Evolutionary conservation across 53 echinoderm and acorn worm species (phyloP).

Genomic region (Henricia sp.): DNA sequence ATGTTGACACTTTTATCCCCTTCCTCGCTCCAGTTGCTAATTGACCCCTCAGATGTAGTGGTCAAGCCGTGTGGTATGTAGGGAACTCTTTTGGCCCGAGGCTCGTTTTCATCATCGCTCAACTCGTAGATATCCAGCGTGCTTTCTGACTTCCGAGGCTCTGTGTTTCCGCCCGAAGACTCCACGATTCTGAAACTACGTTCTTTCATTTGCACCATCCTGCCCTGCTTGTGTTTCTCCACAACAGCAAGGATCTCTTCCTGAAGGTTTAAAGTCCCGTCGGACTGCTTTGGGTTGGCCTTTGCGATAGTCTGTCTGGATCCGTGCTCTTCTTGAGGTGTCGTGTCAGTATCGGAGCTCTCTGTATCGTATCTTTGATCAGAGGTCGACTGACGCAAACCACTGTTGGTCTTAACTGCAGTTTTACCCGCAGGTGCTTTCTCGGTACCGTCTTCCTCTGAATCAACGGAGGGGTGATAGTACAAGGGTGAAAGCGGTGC

Average conservation of each 20-base stretch:
- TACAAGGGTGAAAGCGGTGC: constrained; percentile 37
- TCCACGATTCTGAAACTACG: not conserved
- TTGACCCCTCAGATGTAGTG: constrained; percentile 2
- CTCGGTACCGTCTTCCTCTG: not conserved
- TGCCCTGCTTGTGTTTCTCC: constrained; percentile 52
- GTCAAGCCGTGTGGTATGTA: not conserved
- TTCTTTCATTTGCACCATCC: constrained; percentile 32
- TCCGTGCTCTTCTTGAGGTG: not conserved
- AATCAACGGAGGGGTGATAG: constrained; percentile 8
- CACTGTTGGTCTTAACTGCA: not conserved
- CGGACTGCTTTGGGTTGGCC: not conserved
- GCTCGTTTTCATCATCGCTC: constrained; percentile 36
- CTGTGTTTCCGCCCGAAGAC: not conserved
- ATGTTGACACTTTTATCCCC: constrained; percentile 43
- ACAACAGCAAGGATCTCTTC: constrained; percentile 65
- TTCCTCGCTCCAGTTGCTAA: constrained; percentile 56
- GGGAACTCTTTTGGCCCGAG: constrained; percentile 8
- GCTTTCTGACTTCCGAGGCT: not conserved
- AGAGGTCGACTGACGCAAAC: constrained; percentile 2
- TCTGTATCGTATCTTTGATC: not conserved
- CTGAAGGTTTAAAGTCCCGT: constrained; percentile 47
- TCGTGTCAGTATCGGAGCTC: not conserved
- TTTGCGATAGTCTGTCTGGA: not conserved
- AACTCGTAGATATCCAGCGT: constrained; percentile 32
- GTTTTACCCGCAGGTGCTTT: too few relatives aligned